A percentile compares a stretch with the other conserved stretches of the same genome.
phyloP scores from a whole-genome alignment of 2,113 vertebrate species.

The Marmota monax region DNA sequence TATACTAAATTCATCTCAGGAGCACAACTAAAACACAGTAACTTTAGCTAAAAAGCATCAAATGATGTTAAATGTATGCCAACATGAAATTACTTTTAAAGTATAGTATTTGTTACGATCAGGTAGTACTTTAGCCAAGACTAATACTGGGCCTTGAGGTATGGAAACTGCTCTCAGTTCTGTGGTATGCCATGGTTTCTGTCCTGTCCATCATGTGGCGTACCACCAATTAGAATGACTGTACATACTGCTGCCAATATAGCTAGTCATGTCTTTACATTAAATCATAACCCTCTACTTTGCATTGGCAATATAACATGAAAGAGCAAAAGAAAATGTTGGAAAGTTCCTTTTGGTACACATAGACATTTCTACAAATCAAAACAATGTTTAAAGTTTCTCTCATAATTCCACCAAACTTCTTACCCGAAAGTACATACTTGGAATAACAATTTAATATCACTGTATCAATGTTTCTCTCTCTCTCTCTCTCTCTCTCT shows the following conservation, averaged over 20 bases:
- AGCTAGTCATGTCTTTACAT: not conserved
- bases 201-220: slow-evolving; percentile 31
- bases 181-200: not conserved
- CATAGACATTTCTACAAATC: slow-evolving; percentile 23
- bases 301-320: slow-evolving; percentile 30
- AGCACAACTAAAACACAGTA: slow-evolving; percentile 21
- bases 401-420: not conserved
- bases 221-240: slow-evolving; percentile 44
- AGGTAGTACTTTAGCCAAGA: slow-evolving; percentile 55
- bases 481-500: not conserved
- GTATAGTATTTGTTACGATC: not conserved
- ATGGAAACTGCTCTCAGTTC: slow-evolving; percentile 30
- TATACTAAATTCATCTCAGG: not conserved
- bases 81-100: slow-evolving; percentile 64
- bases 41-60: slow-evolving; percentile 28
- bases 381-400: slow-evolving; percentile 14
- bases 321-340: slow-evolving; percentile 37
- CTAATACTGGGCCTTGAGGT: not conserved
- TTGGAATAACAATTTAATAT: not conserved
- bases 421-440: not conserved
- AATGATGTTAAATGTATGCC: not conserved
- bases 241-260: not conserved
- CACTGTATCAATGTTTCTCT: not conserved
- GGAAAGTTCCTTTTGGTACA: slow-evolving; percentile 14
- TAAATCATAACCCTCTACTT: slow-evolving; percentile 39